A percentile compares a stretch with the other conserved stretches of the same genome.
phyloP scores from a whole-genome alignment of 2,888 invertebrate genomes.

The Liodrosophila aerea region DNA sequence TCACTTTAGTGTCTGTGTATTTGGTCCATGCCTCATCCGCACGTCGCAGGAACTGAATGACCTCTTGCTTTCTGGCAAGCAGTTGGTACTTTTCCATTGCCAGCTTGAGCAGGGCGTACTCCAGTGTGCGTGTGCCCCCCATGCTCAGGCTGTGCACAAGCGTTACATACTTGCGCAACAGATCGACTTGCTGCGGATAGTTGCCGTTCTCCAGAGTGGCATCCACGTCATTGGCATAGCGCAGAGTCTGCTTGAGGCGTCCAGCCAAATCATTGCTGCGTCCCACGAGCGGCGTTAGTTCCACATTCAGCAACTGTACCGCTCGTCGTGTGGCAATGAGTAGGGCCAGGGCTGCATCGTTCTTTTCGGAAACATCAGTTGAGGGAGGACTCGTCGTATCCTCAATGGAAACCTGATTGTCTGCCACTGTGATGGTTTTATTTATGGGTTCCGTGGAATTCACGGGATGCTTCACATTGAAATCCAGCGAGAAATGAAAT shows the following conservation, averaged over 20 bases:
- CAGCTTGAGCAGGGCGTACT: constrained; percentile 65
- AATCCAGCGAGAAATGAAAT: constrained; percentile 64
- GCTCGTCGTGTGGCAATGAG: constrained; percentile 38
- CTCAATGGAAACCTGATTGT: constrained; percentile 35
- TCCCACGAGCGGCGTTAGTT: constrained; percentile 61
- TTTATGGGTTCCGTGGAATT: constrained; percentile 34
- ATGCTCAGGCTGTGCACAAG: constrained; percentile 56
- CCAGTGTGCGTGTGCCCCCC: constrained; percentile 56
- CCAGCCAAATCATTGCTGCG: constrained; percentile 64
- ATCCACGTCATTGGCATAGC: constrained; percentile 62
- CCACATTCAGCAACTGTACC: constrained; percentile 55
- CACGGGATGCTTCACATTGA: constrained; percentile 44
- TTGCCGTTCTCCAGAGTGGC: constrained; percentile 24
- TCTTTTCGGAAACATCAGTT: constrained; percentile 38
- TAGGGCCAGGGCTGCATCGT: constrained; percentile 33
- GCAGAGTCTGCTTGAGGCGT: constrained; percentile 58
- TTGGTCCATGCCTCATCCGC: constrained; percentile 54
- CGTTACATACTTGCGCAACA: constrained; percentile 54
- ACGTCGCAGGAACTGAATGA: constrained; percentile 47
- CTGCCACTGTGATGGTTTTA: constrained; percentile 48
- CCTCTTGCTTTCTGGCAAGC: constrained; percentile 45
- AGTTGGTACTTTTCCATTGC: constrained; percentile 60
- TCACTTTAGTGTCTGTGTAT: constrained; percentile 54
- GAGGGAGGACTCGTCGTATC: constrained; percentile 3
- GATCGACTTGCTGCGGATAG: constrained; percentile 42